Percentiles rank a stretch among this genome's conserved stretches.
Conservation (phyloP, 2,888 invertebrate genomes). For the Loripinus fragilis region DNA sequence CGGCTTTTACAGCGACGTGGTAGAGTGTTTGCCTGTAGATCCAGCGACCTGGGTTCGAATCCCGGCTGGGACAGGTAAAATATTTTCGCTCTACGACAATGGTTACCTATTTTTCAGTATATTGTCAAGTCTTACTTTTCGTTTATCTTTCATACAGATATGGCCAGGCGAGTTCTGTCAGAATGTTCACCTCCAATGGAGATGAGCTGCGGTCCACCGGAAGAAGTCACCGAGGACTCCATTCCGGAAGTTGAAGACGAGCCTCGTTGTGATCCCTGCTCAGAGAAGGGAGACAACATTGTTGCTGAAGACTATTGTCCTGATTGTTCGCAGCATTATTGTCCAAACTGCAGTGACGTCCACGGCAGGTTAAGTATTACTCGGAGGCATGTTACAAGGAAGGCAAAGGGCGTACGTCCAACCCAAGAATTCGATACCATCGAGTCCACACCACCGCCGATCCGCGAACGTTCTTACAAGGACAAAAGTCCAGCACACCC, state of each 20-base stretch:
- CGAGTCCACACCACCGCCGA: neutral
- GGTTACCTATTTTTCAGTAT: no score
- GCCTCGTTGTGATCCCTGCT: neutral
- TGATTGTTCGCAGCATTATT: neutral
- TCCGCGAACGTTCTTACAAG: neutral
- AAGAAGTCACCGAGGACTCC: no score
- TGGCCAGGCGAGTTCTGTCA: no score
- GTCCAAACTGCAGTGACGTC: neutral
- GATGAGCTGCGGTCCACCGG: no score
- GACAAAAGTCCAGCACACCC: neutral
- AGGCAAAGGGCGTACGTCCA: neutral
- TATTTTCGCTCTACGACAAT: no score
- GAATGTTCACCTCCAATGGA: no score
- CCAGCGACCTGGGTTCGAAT: no score
- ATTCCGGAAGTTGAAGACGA: neutral
- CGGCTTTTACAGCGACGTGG: no score
- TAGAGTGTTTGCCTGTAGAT: no score
- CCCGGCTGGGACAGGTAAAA: no score
- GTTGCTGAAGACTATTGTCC: neutral
- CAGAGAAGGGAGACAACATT: neutral
- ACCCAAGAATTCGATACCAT: neutral
- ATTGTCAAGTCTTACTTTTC: no score
- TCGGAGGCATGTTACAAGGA: neutral
- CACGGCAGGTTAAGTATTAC: neutral
- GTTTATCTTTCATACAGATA: no score